Evolutionary conservation across 2,113 vertebrate genomes (phyloP).

Genomic region (Erpornis zantholeuca): DNA sequence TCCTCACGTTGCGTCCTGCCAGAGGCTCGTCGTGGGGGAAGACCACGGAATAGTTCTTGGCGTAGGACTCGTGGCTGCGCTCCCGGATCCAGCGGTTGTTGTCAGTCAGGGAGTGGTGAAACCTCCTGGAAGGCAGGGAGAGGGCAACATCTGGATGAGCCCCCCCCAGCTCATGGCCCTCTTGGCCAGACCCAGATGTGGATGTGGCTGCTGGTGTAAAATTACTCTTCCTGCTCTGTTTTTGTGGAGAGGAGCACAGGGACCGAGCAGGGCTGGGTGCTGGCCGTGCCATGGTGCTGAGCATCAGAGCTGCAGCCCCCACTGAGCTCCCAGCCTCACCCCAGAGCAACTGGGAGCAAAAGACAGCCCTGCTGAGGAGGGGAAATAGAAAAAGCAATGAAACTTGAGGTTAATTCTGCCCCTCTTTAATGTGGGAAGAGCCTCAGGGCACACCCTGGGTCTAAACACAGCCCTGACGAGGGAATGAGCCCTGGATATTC

Average conservation of each 20-base stretch:
- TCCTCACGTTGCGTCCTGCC: constrained; percentile 88
- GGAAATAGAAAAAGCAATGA: neutral
- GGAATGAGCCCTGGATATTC: neutral
- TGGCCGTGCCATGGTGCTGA: accelerated
- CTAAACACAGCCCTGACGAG: neutral
- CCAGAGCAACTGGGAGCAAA: neutral
- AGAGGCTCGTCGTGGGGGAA: constrained; percentile 94
- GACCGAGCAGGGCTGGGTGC: neutral
- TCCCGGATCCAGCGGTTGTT: constrained; percentile 89
- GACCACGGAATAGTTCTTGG: constrained; percentile 93
- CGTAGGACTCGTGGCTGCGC: constrained; percentile 94
- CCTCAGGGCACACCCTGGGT: accelerated
- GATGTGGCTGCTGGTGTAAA: neutral
- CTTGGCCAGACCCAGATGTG: neutral
- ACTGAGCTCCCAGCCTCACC: neutral
- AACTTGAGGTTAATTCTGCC: neutral
- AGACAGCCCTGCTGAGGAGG: neutral
- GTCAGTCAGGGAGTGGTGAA: constrained; percentile 83
- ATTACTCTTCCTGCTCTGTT: neutral
- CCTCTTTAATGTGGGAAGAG: accelerated
- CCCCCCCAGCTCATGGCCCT: accelerated
- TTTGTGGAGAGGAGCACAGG: neutral
- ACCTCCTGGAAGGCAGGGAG: constrained; percentile 77
- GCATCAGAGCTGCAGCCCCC: accelerated
- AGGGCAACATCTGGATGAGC: accelerated